Conservation (phyloP, 2,113 vertebrate species). For the Henicopernis longicauda region DNA sequence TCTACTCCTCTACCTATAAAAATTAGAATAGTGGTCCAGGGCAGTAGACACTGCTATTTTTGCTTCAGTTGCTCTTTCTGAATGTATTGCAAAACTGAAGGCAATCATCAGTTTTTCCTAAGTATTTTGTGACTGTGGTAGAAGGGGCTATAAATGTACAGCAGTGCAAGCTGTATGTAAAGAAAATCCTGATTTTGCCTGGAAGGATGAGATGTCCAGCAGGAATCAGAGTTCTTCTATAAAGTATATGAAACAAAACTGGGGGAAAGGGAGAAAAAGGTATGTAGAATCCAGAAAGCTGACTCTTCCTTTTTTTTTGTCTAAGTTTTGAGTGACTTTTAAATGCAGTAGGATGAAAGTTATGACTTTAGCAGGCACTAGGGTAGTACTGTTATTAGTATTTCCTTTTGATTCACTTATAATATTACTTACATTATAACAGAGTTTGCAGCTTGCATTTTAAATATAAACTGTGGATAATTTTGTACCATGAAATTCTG, state of each 20-base stretch:
- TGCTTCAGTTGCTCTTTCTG: not conserved
- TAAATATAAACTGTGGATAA: not conserved
- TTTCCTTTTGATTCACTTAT: conserved; percentile 33
- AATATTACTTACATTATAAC: conserved; percentile 8
- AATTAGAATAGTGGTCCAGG: not conserved
- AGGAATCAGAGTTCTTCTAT: not conserved
- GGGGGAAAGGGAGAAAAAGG: not conserved
- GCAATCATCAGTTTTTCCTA: not conserved
- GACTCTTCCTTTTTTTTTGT: not conserved
- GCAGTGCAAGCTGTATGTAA: not conserved
- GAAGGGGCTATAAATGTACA: not conserved
- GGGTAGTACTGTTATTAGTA: not conserved
- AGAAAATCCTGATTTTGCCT: not conserved
- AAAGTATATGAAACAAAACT: not conserved
- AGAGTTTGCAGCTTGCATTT: conserved; percentile 29
- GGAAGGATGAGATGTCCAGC: not conserved
- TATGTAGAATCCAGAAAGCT: not conserved
- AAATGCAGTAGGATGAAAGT: not conserved
- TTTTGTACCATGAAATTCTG: not conserved
- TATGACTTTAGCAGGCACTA: conserved; percentile 11
- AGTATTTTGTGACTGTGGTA: not conserved
- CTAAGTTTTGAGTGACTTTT: not conserved
- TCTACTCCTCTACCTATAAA: not conserved
- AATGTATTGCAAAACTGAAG: not conserved
- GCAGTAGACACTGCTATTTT: not conserved